A percentile compares a stretch with the other conserved stretches of the same genome.
Conservation (phyloP, 1,140 invertebrate genomes). For the Orchestia grillus region DNA sequence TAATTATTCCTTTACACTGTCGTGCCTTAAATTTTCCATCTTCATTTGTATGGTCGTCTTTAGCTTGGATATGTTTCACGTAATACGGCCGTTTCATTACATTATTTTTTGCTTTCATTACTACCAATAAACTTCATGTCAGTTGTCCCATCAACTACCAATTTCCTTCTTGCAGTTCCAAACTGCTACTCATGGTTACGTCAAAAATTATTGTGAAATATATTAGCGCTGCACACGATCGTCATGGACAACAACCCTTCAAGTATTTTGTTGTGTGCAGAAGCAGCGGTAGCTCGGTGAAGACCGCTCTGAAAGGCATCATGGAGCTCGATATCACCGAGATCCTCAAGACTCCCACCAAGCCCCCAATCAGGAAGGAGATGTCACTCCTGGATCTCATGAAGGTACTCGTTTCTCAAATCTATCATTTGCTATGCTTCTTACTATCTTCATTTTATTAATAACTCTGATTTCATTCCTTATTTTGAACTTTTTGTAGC, state of each 20-base stretch:
- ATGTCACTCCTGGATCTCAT: slow-evolving; percentile 43
- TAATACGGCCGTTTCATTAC: not conserved
- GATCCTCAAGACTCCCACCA: slow-evolving; percentile 46
- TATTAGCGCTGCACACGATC: not conserved
- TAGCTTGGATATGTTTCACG: not conserved
- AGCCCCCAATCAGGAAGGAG: slow-evolving; percentile 43
- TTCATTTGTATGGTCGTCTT: not conserved
- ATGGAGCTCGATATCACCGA: slow-evolving; percentile 30
- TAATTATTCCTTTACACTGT: too few relatives aligned
- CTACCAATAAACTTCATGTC: not conserved
- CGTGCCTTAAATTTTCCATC: too few relatives aligned
- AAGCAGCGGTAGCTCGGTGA: not conserved
- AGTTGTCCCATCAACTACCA: not conserved
- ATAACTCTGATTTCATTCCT: too few relatives aligned
- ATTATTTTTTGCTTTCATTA: not conserved
- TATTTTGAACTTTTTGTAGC: too few relatives aligned
- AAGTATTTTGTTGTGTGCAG: not conserved
- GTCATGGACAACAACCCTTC: not conserved
- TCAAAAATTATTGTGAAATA: not conserved
- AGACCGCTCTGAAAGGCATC: slow-evolving; percentile 24
- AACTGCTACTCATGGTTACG: not conserved
- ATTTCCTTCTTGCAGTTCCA: not conserved
- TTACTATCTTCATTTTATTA: too few relatives aligned
- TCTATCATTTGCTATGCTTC: not conserved
- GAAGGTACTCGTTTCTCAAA: not conserved